These are phyloP conservation scores for Muschampia plurimacula DNA, from an alignment of 2,888 invertebrate genomes.

Conservation along the genomic window DNA sequence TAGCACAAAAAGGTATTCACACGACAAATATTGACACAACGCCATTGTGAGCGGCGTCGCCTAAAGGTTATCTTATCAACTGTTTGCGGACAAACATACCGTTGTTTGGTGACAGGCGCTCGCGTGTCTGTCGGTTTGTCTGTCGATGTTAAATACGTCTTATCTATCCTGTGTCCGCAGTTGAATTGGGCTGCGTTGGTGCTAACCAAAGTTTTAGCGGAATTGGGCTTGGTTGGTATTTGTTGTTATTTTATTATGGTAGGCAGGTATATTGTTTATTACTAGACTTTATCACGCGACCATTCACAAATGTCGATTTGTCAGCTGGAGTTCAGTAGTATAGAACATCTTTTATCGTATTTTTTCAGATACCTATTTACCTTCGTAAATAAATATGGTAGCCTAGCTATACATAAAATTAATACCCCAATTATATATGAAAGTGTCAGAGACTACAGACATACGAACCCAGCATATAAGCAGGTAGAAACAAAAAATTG, in stretches of 20 bases:
- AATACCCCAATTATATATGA: neutral
- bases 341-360: too few relatives aligned
- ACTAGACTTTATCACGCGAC: too few relatives aligned
- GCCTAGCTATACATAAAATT: neutral
- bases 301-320: too few relatives aligned
- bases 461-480: too few relatives aligned
- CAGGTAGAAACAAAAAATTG: neutral
- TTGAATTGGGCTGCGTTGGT: conserved; percentile 56
- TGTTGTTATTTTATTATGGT: neutral
- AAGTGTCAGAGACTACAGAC: neutral
- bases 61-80: conserved; percentile 83
- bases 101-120: conserved; percentile 80
- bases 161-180: conserved; percentile 64
- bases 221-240: conserved; percentile 9
- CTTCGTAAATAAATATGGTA: neutral
- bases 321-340: too few relatives aligned
- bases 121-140: conserved; percentile 78
- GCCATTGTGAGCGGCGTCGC: conserved; percentile 79
- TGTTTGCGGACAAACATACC: conserved; percentile 79
- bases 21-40: conserved; percentile 76
- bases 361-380: too few relatives aligned
- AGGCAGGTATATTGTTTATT: too few relatives aligned
- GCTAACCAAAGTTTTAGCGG: conserved; percentile 4
- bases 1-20: conserved; percentile 77
- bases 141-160: conserved; percentile 57